Evolutionary conservation across 2,797 vertebrate genomes (phyloP).

Genomic region (Rhabdophis nuchalis): DNA sequence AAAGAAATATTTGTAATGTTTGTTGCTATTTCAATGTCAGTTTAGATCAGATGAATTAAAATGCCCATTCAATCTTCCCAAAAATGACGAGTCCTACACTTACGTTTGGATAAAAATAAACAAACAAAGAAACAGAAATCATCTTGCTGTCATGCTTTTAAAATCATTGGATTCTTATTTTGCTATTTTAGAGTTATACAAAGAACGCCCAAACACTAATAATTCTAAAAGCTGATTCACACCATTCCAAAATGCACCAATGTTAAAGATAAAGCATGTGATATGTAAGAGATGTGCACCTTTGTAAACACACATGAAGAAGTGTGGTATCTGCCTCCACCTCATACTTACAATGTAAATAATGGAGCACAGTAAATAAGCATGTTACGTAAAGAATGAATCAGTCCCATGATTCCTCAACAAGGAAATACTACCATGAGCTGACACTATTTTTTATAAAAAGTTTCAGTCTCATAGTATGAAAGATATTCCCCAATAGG

Average conservation of each 20-base stretch:
- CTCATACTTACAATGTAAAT: neutral
- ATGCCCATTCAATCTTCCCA: neutral
- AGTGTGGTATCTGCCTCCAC: neutral
- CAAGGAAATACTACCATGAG: neutral
- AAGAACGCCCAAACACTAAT: neutral
- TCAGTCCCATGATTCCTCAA: neutral
- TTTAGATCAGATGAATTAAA: neutral
- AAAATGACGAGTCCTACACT: neutral
- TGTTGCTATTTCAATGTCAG: neutral
- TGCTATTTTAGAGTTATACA: neutral
- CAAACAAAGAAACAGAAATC: neutral
- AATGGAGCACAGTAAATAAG: neutral
- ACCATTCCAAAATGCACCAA: neutral
- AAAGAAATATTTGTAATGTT: neutral
- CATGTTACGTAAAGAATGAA: neutral
- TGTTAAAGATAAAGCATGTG: neutral
- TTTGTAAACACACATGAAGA: neutral
- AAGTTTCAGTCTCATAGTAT: neutral
- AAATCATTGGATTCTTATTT: neutral
- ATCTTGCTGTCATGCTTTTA: neutral
- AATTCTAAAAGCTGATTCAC: neutral
- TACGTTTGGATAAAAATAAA: neutral
- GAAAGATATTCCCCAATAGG: neutral
- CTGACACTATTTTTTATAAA: neutral
- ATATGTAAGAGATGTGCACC: neutral